These are phyloP conservation scores for Falco biarmicus DNA, from an alignment of 2,797 vertebrate species.

Conservation along the genomic window DNA sequence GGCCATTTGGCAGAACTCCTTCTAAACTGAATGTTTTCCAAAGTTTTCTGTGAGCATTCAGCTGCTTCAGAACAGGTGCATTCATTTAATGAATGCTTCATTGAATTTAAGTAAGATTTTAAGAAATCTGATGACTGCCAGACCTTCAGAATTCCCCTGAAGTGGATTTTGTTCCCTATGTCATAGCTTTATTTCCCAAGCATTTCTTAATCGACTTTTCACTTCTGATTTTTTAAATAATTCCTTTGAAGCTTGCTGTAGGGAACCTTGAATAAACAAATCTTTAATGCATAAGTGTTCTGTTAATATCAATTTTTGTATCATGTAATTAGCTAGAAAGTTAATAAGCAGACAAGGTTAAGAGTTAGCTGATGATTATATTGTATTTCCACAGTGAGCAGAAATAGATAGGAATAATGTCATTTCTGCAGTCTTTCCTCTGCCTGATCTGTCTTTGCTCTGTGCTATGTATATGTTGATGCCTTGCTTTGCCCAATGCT, in stretches of 20 bases:
- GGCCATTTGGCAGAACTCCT: neutral
- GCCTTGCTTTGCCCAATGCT: neutral
- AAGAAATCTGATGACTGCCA: conserved; percentile 12
- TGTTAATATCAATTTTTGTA: conserved; percentile 22
- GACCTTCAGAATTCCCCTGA: conserved; percentile 11
- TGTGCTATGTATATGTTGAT: neutral
- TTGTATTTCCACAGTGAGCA: neutral
- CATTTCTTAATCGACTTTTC: conserved; percentile 36
- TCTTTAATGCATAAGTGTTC: neutral
- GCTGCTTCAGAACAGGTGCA: neutral
- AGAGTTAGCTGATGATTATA: conserved; percentile 7
- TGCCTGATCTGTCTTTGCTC: neutral
- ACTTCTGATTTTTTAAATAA: neutral
- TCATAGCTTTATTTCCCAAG: conserved; percentile 33
- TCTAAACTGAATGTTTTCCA: conserved; percentile 12
- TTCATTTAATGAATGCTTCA: conserved; percentile 22
- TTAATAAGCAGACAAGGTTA: conserved; percentile 30
- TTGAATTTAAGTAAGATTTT: conserved; percentile 31
- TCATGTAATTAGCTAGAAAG: conserved; percentile 13
- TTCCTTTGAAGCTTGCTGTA: neutral
- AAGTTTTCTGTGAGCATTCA: conserved; percentile 26
- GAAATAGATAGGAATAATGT: neutral
- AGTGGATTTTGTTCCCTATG: conserved; percentile 7
- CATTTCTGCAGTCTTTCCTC: neutral
- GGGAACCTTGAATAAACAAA: conserved; percentile 30